Evolutionary conservation across 2,888 invertebrate species (phyloP).

Genomic region (Corbicula japonica): DNA sequence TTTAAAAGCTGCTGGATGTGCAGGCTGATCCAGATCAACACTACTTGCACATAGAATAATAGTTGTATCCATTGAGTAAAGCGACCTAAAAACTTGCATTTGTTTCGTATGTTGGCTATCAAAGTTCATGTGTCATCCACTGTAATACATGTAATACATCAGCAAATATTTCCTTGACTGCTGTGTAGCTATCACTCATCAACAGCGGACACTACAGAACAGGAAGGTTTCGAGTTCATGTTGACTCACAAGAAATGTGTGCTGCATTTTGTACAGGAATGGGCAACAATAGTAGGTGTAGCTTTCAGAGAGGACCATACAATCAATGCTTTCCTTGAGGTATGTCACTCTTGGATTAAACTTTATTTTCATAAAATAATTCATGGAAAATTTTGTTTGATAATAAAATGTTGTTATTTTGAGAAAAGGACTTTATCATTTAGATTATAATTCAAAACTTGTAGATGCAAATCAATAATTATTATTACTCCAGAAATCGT

Average conservation of each 20-base stretch:
- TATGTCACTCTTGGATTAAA: conserved; percentile 76
- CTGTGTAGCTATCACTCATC: conserved; percentile 79
- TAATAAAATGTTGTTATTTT: neutral
- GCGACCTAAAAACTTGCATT: too few species aligned
- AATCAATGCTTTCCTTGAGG: conserved; percentile 91
- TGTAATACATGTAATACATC: too few species aligned
- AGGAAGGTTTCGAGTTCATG: conserved; percentile 80
- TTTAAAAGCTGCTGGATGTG: too few species aligned
- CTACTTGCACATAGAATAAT: too few species aligned
- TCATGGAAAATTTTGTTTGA: neutral
- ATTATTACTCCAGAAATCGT: too few species aligned
- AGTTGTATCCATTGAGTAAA: too few species aligned
- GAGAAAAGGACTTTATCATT: neutral
- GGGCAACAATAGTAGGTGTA: conserved; percentile 91
- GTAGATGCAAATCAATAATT: too few species aligned
- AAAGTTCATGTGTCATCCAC: too few species aligned
- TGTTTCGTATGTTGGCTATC: too few species aligned
- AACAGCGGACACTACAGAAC: conserved; percentile 71
- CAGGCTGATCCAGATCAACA: too few species aligned
- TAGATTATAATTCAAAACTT: too few species aligned
- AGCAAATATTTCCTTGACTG: conserved; percentile 69
- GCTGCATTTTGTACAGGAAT: conserved; percentile 92
- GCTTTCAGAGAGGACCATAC: conserved; percentile 92
- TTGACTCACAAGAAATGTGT: conserved; percentile 90
- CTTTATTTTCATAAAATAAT: neutral